Evolutionary conservation across 2,888 invertebrate species (phyloP), one percentile per base, ranked within the genome.

Genomic region (Agrochola litura): DNA sequence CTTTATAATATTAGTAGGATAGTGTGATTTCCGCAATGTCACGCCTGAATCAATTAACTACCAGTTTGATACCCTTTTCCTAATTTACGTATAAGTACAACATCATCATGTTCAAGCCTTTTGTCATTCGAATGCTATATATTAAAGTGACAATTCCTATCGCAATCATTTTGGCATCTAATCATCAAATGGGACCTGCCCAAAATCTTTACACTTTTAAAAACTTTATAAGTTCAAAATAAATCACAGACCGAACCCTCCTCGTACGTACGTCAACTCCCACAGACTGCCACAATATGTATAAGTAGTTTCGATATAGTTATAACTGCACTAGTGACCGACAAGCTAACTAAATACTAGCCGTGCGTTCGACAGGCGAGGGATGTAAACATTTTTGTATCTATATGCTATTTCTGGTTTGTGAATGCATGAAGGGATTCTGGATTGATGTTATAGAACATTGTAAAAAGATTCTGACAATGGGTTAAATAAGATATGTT

Each of bases 261-360:
- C 52, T 19, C 54, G 19, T n/a, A 25, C 12, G 12, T 46, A 63
- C 52, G n/a, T 58, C 52, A n/a, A 16, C 12, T 61, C 22, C 22
- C 41, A 54, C 14, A 64, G 49, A 3, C 58, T 12, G 10, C 5
- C 30, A 46, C 52, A 5, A 19, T 64, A 49, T 68, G 5, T 73
- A 41, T 73, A 83, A 70, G 60, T 43, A 67, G 25, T 37, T 73
- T 46, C 16, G 22, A 49, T 76, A 74, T 37, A 69, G 46, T 12
- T 67, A 52, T 70, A 81, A 10, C 61, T 84, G 84, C 49, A 70
- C 71, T 22, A 74, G 67, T 83, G 76, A 83, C 83, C 85, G 82
- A 81, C 85, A 84, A 63, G 64, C 61, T 61, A 65, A 68, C 73
- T 83, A 83, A 81, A 81, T 76, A 73, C 66, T 19, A 64, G 56